These are phyloP conservation scores for Columba guinea DNA, from an alignment of 2,797 vertebrate species.

Conservation along the genomic window DNA sequence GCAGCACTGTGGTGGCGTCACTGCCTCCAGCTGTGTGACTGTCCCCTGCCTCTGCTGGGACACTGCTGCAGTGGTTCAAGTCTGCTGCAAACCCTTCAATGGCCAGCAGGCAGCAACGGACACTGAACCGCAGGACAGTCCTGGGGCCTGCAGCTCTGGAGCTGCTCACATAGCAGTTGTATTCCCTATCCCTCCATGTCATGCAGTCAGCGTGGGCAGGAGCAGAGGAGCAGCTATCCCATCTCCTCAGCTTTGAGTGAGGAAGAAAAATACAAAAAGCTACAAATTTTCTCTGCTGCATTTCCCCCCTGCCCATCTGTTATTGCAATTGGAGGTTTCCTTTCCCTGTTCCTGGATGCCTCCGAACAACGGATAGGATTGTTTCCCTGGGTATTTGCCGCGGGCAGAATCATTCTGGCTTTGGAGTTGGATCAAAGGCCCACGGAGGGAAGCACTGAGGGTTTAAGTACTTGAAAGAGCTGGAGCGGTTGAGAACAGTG, in stretches of 20 bases:
- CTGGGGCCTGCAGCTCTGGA: not conserved
- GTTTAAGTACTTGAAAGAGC: slow-evolving; percentile 11
- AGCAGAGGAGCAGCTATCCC: not conserved
- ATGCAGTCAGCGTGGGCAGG: fast-evolving
- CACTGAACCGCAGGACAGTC: not conserved
- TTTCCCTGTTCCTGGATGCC: not conserved
- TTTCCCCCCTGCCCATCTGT: not conserved
- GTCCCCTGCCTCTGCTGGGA: not conserved
- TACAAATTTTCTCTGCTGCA: not conserved
- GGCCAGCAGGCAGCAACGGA: not conserved
- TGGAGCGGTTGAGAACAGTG: fast-evolving
- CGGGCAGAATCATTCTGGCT: slow-evolving; percentile 1
- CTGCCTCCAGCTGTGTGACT: not conserved
- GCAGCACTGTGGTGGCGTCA: not conserved
- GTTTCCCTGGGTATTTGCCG: not conserved
- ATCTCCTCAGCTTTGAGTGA: not conserved
- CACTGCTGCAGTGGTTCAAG: not conserved
- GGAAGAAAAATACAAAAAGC: not conserved
- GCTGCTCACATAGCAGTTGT: fast-evolving
- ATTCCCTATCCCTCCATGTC: fast-evolving
- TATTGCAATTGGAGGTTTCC: slow-evolving; percentile 13
- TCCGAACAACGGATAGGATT: fast-evolving
- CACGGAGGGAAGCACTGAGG: not conserved
- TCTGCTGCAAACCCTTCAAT: not conserved
- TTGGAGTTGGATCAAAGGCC: slow-evolving; percentile 41